Evolutionary conservation across 2,797 vertebrate genomes (phyloP), one percentile per base, ranked within the genome.

Genomic region (Harpagifer antarcticus): DNA sequence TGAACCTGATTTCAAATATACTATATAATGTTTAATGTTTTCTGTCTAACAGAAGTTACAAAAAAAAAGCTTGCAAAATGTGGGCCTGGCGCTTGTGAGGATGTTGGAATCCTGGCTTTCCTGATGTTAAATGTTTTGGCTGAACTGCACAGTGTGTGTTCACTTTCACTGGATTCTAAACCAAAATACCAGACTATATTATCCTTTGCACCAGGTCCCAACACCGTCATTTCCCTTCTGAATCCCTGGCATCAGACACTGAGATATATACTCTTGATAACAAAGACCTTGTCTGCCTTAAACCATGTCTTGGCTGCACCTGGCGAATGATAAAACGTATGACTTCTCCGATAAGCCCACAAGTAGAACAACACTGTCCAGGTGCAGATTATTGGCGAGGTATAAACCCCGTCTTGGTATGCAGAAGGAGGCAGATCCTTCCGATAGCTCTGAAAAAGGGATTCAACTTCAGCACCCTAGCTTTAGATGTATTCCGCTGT

Each of bases 341-440:
- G 89, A 89, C 79, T 89, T 81, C 33, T 61, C 78, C 68, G 91
- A 94, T 94, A 93, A 94, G 89, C 86, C 81, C 86, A 74, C 78
- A 84, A 90, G 89, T 91, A 90, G 89, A 90, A 92, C 89, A 93
- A 92, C 87, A 89, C 84, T 86, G 90, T 89, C 92, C 91, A 94
- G 92, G 93, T 94, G 93, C 91, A 90, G 88, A 88, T 91, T 86
- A 89, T 89, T 90, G 88, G 80, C 62, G 67, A 82, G 80, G 87
- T 47, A 76, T 88, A 90, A 94, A 88, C 82, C 79, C 69, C 44
- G 85, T 91, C 90, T 92, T 93, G 93, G 91, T 90, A 95, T 94
- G 94, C 91, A 92, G 90, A 93, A 86, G 85, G 91, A 89, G 81
- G 84, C 80, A 86, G 91, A 93, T 93, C 80, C 73, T 83, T 86